A percentile compares a stretch with the other conserved stretches of the same genome.
Evolutionary conservation across 2,113 vertebrate genomes (phyloP).

Genomic region (Dinomys branickii): DNA sequence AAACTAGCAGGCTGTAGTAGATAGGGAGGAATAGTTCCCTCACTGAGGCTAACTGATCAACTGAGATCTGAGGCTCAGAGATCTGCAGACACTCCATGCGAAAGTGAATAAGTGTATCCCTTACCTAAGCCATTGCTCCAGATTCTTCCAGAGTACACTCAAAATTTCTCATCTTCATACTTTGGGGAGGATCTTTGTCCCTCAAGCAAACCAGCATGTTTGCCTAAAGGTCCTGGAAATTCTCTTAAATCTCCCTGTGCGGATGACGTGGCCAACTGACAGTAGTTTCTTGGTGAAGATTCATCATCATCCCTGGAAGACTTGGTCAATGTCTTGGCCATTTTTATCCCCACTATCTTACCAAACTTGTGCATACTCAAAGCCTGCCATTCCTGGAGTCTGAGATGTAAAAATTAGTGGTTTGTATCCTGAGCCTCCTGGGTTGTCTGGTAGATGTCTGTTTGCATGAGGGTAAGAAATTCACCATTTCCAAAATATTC

Average conservation of each 20-base stretch:
- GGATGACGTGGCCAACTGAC: constrained; percentile 43
- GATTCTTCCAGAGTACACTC: not conserved
- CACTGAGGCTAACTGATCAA: too few species aligned
- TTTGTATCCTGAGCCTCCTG: constrained; percentile 63
- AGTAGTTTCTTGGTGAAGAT: constrained; percentile 59
- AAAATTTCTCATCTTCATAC: not conserved
- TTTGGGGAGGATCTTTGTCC: constrained; percentile 53
- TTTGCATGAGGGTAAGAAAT: not conserved
- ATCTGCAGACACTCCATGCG: not conserved
- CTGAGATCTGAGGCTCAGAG: not conserved
- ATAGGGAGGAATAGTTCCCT: constrained; percentile 30
- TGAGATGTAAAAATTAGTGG: constrained; percentile 80
- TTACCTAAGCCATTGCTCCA: not conserved
- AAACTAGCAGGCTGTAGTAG: constrained; percentile 30
- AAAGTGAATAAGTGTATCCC: too few species aligned
- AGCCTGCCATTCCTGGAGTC: constrained; percentile 78
- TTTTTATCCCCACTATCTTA: constrained; percentile 77
- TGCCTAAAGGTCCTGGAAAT: not conserved
- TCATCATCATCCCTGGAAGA: constrained; percentile 62
- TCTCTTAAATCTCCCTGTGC: constrained; percentile 39
- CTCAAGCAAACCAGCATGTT: constrained; percentile 28
- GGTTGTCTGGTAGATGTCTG: not conserved
- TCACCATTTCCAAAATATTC: not conserved
- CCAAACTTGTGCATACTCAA: constrained; percentile 57
- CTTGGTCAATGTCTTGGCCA: constrained; percentile 72